Evolutionary conservation across 2,888 invertebrate species (phyloP).

Genomic region (Acanthosoma haemorrhoidale): DNA sequence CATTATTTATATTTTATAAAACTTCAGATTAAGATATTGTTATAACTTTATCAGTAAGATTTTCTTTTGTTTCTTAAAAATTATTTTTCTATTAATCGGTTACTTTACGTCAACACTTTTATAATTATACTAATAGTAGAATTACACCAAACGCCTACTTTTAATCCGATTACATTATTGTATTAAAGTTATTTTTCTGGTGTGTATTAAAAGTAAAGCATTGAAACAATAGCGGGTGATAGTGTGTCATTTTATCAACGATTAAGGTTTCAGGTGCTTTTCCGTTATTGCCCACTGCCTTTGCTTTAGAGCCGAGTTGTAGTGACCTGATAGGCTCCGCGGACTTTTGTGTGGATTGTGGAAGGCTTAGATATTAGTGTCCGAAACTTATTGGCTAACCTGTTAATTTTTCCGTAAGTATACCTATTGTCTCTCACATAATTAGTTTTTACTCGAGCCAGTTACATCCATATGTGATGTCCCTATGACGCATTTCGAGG

Average conservation of each 20-base stretch:
- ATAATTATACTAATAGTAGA: not conserved
- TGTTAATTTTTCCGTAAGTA: conserved; percentile 37
- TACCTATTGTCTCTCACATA: not conserved
- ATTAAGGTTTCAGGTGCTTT: conserved; percentile 38
- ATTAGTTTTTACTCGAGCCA: not conserved
- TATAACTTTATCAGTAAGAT: not conserved
- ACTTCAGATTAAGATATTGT: too few relatives aligned
- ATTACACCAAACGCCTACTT: not conserved
- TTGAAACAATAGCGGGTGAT: not conserved
- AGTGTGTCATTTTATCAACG: not conserved
- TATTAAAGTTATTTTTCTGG: not conserved
- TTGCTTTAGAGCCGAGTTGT: conserved; percentile 47
- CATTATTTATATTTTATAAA: too few relatives aligned
- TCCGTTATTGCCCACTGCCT: conserved; percentile 25
- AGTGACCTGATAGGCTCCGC: conserved; percentile 38
- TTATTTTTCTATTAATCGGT: too few relatives aligned
- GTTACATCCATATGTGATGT: not conserved
- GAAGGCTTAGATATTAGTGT: conserved; percentile 41
- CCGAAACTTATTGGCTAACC: conserved; percentile 37
- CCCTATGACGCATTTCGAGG: conserved; percentile 58
- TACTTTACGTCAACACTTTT: not conserved
- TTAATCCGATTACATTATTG: not conserved
- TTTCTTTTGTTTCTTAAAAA: not conserved
- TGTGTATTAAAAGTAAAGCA: not conserved
- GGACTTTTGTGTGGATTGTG: conserved; percentile 42